Base-by-base conservation (phyloP, 2,113 vertebrate genomes). In the Channa maculata region DNA sequence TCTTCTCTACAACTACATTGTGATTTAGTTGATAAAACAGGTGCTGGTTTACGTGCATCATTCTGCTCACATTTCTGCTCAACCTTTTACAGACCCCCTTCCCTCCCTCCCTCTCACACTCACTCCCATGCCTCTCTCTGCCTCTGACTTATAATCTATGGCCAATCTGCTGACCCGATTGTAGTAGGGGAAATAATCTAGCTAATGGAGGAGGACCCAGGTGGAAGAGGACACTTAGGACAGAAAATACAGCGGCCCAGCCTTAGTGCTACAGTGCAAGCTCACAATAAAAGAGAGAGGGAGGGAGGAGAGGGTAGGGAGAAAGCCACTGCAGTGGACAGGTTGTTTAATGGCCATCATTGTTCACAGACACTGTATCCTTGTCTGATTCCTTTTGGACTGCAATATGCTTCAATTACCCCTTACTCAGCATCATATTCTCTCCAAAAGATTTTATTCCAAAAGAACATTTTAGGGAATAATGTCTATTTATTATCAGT, bases 181-280 rank as follows among this genome's bases (percentile, higher is more conserved):
- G 76, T 76, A 75, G 65, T 45, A 24, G 4, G 45, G 38, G 44
- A 73, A 43, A 88, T 85, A 77, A 88, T 90, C 66, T 75, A 63
- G 62, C 76, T 86, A 88, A 91, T 88, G 85, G 78, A 92, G 67
- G 51, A 71, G 71, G 72, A 44, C 52, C 44, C 70, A 59, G 41
- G 62, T 71, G 71, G 49, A 69, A 67, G 41, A 70, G 67, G 66
- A 79, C 71, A 49, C 51, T 49, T 63, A 9, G 68, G 70, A 71
- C 49, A 66, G 51, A 15, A 75, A 67, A 49, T 52, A 12, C 62
- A 73, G 55, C 41, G 14, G 71, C 11, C 45, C 36, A n/a, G 10
- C 14, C 11, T 41, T 58, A 48, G 46, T 36, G 34, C 34, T 53
- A 11, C 37, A 46, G 6, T 6, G 34, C 37, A 45, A 60, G 66